phyloP scores from a whole-genome alignment of 2,113 vertebrate genomes.

The Cheilinus undulatus region DNA sequence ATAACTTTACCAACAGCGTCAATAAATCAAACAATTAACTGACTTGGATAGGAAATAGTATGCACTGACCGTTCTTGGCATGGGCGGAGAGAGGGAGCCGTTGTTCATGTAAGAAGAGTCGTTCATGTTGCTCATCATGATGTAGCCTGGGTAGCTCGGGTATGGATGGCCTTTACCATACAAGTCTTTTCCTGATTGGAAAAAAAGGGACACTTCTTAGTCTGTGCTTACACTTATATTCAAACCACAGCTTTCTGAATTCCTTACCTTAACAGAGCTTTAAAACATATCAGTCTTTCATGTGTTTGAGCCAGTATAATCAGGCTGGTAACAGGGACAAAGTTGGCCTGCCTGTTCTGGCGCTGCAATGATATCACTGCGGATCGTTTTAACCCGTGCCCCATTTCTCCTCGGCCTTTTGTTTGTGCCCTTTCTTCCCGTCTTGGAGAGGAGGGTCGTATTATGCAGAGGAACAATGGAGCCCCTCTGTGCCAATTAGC shows the following conservation, averaged over 20 bases:
- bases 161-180: conserved; percentile 95
- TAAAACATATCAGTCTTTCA: neutral
- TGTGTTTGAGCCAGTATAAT: conserved; percentile 13
- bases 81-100: conserved; percentile 96
- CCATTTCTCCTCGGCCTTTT: conserved; percentile 68
- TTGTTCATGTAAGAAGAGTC: conserved; percentile 98
- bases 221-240: no score
- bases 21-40: neutral
- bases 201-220: neutral
- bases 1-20: neutral
- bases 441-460: conserved; percentile 67
- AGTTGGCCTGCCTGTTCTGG: conserved; percentile 33
- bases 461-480: conserved; percentile 81
- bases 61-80: conserved; percentile 96
- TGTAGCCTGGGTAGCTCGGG: conserved; percentile 94
- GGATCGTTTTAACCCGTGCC: conserved; percentile 70
- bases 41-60: neutral
- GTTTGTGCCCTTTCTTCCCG: conserved; percentile 67
- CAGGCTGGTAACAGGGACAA: neutral
- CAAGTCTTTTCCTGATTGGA: conserved; percentile 90
- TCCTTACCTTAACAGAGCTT: neutral
- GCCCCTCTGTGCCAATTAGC: conserved; percentile 82
- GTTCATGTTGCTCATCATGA: conserved; percentile 99
- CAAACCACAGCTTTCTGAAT: neutral
- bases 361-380: conserved; percentile 69